Conservation (phyloP, 1,140 invertebrate species). For the Drosophila bifasciata region DNA sequence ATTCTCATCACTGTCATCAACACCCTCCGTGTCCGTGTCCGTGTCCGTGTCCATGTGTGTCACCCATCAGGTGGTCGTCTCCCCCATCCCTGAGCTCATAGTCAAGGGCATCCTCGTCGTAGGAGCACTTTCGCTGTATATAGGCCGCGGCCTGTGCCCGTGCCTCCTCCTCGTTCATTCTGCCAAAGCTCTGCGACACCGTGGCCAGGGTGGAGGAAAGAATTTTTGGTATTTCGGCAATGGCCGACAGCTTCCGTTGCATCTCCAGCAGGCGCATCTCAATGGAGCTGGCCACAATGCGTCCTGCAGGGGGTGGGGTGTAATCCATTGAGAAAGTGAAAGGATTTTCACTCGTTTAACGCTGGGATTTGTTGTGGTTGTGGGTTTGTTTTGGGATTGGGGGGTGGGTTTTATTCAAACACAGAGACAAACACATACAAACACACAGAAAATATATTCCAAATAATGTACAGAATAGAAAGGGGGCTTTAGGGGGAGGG, state of each 20-base stretch:
- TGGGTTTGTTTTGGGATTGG: too few relatives aligned
- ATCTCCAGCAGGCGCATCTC: constrained; percentile 75
- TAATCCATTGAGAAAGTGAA: background rate
- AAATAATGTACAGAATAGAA: constrained; percentile 28
- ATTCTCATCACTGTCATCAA: constrained; percentile 27
- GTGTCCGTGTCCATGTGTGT: constrained; percentile 20
- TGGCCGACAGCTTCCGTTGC: constrained; percentile 80
- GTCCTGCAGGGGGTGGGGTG: constrained; percentile 47
- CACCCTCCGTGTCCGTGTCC: too few relatives aligned
- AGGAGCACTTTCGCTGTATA: constrained; percentile 68
- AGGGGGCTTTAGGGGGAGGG: background rate
- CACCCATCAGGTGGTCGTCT: constrained; percentile 3
- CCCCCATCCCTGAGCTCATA: constrained; percentile 57
- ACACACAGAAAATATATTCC: constrained; percentile 38
- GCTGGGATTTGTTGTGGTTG: background rate
- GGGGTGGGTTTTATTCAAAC: constrained; percentile 22
- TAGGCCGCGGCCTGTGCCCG: constrained; percentile 18
- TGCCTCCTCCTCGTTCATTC: constrained; percentile 45
- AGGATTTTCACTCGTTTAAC: too few relatives aligned
- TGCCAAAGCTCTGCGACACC: constrained; percentile 77
- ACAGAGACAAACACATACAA: too few relatives aligned
- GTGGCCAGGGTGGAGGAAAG: constrained; percentile 78
- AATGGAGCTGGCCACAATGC: constrained; percentile 63
- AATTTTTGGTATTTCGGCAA: constrained; percentile 81
- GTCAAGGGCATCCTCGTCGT: constrained; percentile 79